These are phyloP conservation scores for Melanotaenia nigrans DNA, from an alignment of 2,797 vertebrate species.

Conservation along the genomic window DNA sequence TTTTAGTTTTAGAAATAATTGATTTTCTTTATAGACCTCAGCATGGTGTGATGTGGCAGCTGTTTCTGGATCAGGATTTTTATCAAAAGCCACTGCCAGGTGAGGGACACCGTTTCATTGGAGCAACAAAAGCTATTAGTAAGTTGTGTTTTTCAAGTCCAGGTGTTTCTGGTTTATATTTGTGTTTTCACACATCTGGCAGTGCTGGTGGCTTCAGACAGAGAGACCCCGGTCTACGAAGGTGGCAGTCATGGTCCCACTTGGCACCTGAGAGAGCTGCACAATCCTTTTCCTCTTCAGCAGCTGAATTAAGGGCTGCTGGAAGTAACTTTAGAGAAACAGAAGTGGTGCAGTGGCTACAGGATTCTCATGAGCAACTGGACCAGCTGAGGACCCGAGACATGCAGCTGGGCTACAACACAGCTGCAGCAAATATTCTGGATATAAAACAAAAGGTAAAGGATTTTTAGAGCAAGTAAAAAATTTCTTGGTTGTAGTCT, in stretches of 20 bases:
- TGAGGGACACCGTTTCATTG: slow-evolving; percentile 28
- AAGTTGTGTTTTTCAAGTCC: neutral
- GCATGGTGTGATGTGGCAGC: slow-evolving; percentile 69
- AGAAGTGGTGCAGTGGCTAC: slow-evolving; percentile 59
- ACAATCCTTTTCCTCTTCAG: slow-evolving; percentile 39
- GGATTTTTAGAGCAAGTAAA: neutral
- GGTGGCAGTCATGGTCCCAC: slow-evolving; percentile 77
- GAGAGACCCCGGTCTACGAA: slow-evolving; percentile 58
- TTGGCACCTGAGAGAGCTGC: slow-evolving; percentile 50
- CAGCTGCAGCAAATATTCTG: slow-evolving; percentile 62
- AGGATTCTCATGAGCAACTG: slow-evolving; percentile 56
- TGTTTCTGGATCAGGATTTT: slow-evolving; percentile 64
- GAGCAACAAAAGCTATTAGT: neutral
- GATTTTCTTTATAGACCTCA: slow-evolving; percentile 64
- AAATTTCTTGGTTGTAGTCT: neutral
- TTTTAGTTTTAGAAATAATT: neutral
- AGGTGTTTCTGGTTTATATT: neutral
- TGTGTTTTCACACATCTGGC: slow-evolving; percentile 52
- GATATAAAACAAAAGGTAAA: slow-evolving; percentile 79
- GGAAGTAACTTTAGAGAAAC: slow-evolving; percentile 62
- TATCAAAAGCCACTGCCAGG: slow-evolving; percentile 71
- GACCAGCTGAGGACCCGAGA: slow-evolving; percentile 69
- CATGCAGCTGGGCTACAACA: slow-evolving; percentile 59
- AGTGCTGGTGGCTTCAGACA: slow-evolving; percentile 53
- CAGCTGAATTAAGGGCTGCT: slow-evolving; percentile 49